Evolutionary conservation across 2,113 vertebrate species (phyloP).

Genomic region (Ammodramus savannarum): DNA sequence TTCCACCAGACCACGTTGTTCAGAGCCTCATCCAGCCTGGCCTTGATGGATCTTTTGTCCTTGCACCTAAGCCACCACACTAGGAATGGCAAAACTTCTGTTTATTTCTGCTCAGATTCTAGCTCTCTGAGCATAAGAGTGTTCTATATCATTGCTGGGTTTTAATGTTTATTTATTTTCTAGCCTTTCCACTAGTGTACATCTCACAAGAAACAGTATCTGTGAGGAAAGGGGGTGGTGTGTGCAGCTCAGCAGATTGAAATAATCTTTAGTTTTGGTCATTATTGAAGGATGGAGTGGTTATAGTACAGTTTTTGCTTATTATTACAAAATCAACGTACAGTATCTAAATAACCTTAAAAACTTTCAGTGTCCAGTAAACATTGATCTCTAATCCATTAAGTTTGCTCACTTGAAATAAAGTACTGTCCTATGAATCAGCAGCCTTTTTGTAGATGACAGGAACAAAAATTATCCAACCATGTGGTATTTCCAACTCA

Average conservation of each 20-base stretch:
- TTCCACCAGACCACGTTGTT: background rate
- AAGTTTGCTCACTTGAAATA: background rate
- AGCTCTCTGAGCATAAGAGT: background rate
- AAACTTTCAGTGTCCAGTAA: constrained; percentile 7
- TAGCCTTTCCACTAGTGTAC: background rate
- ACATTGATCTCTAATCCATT: constrained; percentile 24
- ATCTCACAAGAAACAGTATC: background rate
- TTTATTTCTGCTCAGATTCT: background rate
- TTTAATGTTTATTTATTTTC: background rate
- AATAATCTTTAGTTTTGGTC: background rate
- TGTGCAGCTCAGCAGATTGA: background rate
- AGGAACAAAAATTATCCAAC: background rate
- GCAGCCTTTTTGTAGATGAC: background rate
- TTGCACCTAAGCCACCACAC: background rate
- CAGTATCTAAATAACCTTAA: constrained; percentile 21
- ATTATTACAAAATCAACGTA: constrained; percentile 7
- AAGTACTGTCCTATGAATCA: background rate
- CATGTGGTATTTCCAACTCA: background rate
- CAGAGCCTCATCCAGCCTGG: background rate
- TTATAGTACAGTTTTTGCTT: background rate
- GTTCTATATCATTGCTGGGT: background rate
- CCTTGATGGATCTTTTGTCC: background rate
- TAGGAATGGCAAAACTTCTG: background rate
- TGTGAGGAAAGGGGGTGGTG: background rate
- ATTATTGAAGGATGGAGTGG: background rate